Evolutionary conservation across 2,797 vertebrate genomes (phyloP).

Genomic region (Adelosebastes latens): DNA sequence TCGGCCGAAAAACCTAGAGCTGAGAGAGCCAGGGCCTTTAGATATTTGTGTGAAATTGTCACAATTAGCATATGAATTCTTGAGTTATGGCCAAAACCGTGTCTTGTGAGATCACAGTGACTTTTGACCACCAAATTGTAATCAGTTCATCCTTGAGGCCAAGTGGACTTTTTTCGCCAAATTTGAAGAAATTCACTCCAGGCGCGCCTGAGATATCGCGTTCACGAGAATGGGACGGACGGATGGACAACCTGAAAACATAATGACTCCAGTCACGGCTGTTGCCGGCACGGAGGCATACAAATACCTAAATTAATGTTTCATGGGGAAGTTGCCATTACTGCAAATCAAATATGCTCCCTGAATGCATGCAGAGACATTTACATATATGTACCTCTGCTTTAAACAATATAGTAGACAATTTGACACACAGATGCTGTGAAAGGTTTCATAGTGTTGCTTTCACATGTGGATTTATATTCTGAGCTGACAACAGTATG

Average conservation of each 20-base stretch:
- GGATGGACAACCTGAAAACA: neutral
- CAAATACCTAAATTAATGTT: neutral
- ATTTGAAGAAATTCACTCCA: too few relatives aligned
- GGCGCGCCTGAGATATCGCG: too few relatives aligned
- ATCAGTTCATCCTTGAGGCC: neutral
- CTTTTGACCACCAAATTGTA: neutral
- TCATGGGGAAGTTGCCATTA: neutral
- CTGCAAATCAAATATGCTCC: constrained; percentile 6
- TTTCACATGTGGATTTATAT: constrained; percentile 25
- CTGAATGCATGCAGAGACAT: neutral
- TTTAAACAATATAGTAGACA: neutral
- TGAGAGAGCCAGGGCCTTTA: neutral
- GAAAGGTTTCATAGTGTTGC: neutral
- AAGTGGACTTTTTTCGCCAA: too few relatives aligned
- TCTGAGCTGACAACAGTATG: constrained; percentile 28
- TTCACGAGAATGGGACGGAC: neutral
- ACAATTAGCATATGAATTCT: neutral
- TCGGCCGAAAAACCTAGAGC: neutral
- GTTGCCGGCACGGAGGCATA: neutral
- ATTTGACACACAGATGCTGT: constrained; percentile 1
- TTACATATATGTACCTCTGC: neutral
- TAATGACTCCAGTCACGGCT: neutral
- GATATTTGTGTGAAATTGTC: neutral
- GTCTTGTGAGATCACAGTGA: neutral
- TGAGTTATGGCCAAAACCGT: neutral